Percentiles rank a stretch among this genome's conserved stretches.
Conservation (phyloP, 2,113 vertebrate genomes). For the Cochlearius cochlearius region DNA sequence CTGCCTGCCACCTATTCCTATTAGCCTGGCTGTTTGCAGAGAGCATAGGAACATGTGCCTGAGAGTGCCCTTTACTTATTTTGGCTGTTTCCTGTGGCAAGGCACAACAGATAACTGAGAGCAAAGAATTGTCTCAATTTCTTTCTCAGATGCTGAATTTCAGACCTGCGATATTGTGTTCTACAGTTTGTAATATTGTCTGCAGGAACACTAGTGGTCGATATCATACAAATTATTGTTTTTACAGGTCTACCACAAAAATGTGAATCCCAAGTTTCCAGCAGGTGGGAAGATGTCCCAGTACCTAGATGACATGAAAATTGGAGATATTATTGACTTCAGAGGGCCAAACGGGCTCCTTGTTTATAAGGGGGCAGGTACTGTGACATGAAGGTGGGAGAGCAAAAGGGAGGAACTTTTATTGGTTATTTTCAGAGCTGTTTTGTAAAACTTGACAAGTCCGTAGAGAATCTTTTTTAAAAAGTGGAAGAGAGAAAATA, state of each 20-base stretch:
- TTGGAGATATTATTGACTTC: slow-evolving; percentile 86
- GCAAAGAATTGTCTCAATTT: not conserved
- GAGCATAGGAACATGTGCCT: not conserved
- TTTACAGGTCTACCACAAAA: slow-evolving; percentile 87
- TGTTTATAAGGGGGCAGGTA: slow-evolving; percentile 84
- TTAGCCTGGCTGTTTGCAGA: not conserved
- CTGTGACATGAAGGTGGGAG: not conserved
- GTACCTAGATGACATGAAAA: slow-evolving; percentile 84
- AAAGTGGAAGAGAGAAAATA: not conserved
- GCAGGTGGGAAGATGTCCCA: slow-evolving; percentile 93
- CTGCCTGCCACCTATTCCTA: not conserved
- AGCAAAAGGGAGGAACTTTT: not conserved
- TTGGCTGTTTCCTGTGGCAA: not conserved
- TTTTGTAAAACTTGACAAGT: not conserved
- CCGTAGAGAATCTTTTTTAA: not conserved
- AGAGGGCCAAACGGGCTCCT: slow-evolving; percentile 88
- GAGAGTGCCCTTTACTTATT: not conserved
- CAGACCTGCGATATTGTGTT: not conserved
- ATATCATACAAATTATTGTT: not conserved
- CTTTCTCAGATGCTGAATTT: not conserved
- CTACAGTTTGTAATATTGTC: not conserved
- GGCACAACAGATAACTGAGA: not conserved
- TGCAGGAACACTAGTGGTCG: not conserved
- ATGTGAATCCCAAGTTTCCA: slow-evolving; percentile 82
- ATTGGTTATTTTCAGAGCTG: not conserved